Conservation (phyloP, 2,797 vertebrate species). For the Sebastes jordani region DNA sequence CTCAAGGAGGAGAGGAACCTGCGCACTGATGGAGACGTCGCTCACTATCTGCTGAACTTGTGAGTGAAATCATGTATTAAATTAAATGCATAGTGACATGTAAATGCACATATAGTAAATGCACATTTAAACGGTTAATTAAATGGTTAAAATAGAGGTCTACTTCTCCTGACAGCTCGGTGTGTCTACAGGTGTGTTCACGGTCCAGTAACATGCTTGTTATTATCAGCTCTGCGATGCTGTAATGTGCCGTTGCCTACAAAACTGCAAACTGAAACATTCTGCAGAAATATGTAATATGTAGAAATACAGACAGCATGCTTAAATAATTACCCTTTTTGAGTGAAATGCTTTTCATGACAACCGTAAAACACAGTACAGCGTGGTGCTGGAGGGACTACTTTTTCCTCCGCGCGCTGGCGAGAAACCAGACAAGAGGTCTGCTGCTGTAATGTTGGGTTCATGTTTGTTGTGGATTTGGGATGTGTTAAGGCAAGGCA, state of each 20-base stretch:
- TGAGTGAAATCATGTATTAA: background rate
- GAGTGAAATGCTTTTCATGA: background rate
- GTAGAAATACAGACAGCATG: background rate
- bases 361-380: background rate
- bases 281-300: background rate
- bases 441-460: constrained; percentile 15
- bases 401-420: constrained; percentile 66
- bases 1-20: background rate
- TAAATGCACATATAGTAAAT: background rate
- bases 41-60: background rate
- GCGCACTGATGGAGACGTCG: background rate
- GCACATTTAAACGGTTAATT: background rate
- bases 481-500: background rate
- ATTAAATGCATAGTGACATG: background rate
- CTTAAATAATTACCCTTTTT: background rate
- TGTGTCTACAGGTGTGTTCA: constrained; percentile 8
- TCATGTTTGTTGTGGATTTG: background rate
- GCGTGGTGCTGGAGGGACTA: constrained; percentile 56
- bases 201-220: background rate
- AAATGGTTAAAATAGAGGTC: rapidly evolving
- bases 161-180: background rate
- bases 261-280: background rate
- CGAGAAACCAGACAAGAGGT: constrained; percentile 39
- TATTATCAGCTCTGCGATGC: background rate
- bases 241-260: background rate